Percentiles rank a stretch among this genome's conserved stretches.
Conservation (phyloP, 2,113 vertebrate genomes). For the Antigone vipio region DNA sequence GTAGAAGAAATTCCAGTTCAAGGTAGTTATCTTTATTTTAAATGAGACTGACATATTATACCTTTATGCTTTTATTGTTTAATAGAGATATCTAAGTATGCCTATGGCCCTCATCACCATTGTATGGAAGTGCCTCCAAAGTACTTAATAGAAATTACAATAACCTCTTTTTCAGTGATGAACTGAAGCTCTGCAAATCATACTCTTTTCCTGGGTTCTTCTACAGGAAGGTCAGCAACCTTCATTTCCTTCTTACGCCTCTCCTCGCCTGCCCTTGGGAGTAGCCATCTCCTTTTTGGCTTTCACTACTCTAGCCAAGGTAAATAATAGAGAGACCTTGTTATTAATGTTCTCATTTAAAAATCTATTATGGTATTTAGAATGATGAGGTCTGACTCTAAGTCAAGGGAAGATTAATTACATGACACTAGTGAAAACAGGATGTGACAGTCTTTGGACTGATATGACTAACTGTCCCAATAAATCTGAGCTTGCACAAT, state of each 20-base stretch:
- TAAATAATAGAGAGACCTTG: slow-evolving; percentile 52
- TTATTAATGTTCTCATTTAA: slow-evolving; percentile 54
- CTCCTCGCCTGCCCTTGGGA: slow-evolving; percentile 32
- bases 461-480: slow-evolving; percentile 39
- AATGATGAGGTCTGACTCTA: slow-evolving; percentile 48
- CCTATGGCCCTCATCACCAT: not conserved
- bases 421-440: slow-evolving; percentile 54
- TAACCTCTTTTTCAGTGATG: slow-evolving; percentile 15
- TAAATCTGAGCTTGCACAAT: slow-evolving; percentile 62
- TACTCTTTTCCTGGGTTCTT: not conserved
- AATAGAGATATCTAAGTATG: slow-evolving; percentile 17
- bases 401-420: slow-evolving; percentile 67
- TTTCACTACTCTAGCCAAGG: slow-evolving; percentile 29
- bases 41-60: not conserved
- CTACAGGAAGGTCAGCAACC: slow-evolving; percentile 43
- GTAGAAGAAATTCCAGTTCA: not conserved
- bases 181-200: slow-evolving; percentile 37
- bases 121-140: not conserved
- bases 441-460: slow-evolving; percentile 60
- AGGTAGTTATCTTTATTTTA: not conserved
- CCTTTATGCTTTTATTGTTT: not conserved
- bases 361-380: slow-evolving; percentile 44
- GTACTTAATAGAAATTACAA: slow-evolving; percentile 35
- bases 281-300: slow-evolving; percentile 39
- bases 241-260: slow-evolving; percentile 44